phyloP scores from a whole-genome alignment of 64 coral and sea anemone species.

The Montipora efflorescens region DNA sequence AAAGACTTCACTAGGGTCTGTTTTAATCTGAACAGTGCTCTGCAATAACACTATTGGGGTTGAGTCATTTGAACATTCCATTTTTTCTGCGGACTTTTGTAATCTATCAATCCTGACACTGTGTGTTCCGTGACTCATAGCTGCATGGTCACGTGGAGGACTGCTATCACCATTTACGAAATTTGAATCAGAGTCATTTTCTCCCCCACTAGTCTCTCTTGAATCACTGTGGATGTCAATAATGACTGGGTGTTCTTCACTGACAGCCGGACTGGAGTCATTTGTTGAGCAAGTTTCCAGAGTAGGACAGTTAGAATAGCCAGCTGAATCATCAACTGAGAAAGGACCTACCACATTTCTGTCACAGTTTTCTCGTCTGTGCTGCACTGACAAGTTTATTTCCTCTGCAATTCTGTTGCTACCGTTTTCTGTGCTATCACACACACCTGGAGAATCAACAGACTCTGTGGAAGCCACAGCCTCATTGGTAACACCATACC shows the following conservation, averaged over 20 bases:
- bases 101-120: not conserved
- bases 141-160: not conserved
- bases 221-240: slow-evolving; percentile 60
- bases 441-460: slow-evolving; percentile 29
- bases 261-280: slow-evolving; percentile 61
- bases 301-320: slow-evolving; percentile 3
- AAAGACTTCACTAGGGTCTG: slow-evolving; percentile 62
- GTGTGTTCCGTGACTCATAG: not conserved
- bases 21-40: slow-evolving; percentile 64
- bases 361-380: slow-evolving; percentile 3
- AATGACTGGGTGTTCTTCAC: slow-evolving; percentile 31
- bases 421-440: slow-evolving; percentile 50
- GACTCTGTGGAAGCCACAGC: not conserved
- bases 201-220: slow-evolving; percentile 59
- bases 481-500: not conserved
- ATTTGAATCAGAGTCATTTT: slow-evolving; percentile 74
- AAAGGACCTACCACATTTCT: not conserved
- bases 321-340: slow-evolving; percentile 18
- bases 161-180: slow-evolving; percentile 23
- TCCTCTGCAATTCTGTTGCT: not conserved
- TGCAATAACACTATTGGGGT: slow-evolving; percentile 55
- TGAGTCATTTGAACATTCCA: not conserved
- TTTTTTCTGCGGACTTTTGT: not conserved
- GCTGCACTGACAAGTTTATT: not conserved
- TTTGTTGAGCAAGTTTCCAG: slow-evolving; percentile 61